Conservation (phyloP, 2,888 invertebrate species). For the Macrosiphum euphorbiae region DNA sequence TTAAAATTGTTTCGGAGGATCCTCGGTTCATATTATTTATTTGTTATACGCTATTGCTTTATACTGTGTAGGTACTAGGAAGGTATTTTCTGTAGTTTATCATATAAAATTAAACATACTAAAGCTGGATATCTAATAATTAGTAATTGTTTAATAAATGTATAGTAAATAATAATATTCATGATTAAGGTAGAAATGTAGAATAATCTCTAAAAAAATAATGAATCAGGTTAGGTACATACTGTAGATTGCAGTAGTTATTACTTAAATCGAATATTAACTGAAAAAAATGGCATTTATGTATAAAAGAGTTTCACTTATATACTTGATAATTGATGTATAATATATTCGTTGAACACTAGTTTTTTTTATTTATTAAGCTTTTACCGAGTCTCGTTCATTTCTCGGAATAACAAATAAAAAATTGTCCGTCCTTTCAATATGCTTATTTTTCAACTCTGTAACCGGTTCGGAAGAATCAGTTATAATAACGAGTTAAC, state of each 20-base stretch:
- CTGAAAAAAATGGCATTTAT: not conserved
- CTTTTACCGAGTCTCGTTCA: not conserved
- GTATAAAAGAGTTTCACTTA: not conserved
- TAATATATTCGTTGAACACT: not conserved
- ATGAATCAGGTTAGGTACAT: not conserved
- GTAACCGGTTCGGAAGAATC: constrained; percentile 44
- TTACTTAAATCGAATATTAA: not conserved
- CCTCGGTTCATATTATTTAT: not conserved
- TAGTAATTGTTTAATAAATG: not conserved
- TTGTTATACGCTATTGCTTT: not conserved
- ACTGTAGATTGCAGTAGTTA: not conserved
- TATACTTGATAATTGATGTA: not conserved
- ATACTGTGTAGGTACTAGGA: not conserved
- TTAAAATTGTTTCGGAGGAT: not conserved
- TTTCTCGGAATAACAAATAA: constrained; percentile 26
- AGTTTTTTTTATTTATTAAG: not conserved
- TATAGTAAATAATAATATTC: not conserved
- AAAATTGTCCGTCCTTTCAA: constrained; percentile 26
- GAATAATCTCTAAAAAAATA: not conserved
- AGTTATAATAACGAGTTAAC: constrained; percentile 29
- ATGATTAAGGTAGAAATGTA: not conserved
- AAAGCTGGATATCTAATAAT: not conserved
- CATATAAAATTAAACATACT: not conserved
- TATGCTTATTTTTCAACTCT: constrained; percentile 19
- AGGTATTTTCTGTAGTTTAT: not conserved